Conservation (phyloP, 2,113 vertebrate genomes). For the Turdus rufiventris region DNA sequence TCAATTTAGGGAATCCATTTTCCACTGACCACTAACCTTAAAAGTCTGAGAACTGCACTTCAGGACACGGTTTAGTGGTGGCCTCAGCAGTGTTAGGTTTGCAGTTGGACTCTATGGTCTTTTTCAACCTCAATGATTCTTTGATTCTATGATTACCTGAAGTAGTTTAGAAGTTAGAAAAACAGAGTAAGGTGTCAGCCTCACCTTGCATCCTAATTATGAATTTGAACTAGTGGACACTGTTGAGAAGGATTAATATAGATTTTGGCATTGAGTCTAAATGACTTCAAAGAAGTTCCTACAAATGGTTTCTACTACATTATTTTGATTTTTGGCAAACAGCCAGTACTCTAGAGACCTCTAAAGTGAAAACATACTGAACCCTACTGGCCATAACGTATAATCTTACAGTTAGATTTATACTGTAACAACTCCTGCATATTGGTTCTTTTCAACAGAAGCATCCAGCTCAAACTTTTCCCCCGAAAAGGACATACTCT, state of each 20-base stretch:
- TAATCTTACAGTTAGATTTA: not conserved
- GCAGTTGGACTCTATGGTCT: not conserved
- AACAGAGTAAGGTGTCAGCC: not conserved
- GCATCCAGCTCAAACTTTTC: not conserved
- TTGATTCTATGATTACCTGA: not conserved
- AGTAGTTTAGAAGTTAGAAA: not conserved
- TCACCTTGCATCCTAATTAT: not conserved
- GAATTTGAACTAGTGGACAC: not conserved
- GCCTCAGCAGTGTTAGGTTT: not conserved
- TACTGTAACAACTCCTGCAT: not conserved
- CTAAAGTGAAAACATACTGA: constrained; percentile 22
- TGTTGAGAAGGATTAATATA: not conserved
- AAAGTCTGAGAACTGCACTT: not conserved
- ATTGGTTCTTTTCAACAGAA: not conserved
- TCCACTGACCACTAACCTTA: not conserved
- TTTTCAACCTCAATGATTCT: not conserved
- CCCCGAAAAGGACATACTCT: not conserved
- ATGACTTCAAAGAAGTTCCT: not conserved
- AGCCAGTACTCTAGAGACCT: not conserved
- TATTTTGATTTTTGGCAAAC: constrained; percentile 1
- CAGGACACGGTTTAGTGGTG: not conserved
- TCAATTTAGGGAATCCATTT: not conserved
- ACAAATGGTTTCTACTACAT: not conserved
- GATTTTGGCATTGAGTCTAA: not conserved
- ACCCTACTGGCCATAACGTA: not conserved